These are phyloP conservation scores for Aspidapion aeneum DNA, from an alignment of 2,888 invertebrate genomes.

Conservation along the genomic window DNA sequence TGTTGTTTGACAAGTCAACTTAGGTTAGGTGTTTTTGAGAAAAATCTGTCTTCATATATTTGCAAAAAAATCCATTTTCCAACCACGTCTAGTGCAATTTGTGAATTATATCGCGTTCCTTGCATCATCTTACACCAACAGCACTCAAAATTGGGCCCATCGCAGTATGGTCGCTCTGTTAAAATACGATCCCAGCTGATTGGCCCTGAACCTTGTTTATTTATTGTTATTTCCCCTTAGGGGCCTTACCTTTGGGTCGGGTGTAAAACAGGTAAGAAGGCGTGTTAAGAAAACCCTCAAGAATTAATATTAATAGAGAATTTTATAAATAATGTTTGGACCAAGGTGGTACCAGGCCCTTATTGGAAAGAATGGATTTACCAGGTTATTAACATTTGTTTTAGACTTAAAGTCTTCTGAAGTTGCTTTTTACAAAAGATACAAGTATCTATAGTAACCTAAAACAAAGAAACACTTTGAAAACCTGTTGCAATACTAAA, in stretches of 20 bases:
- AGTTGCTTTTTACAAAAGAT: too few relatives aligned
- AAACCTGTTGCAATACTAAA: too few relatives aligned
- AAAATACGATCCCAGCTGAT: slow-evolving; percentile 40
- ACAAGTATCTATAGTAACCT: too few relatives aligned
- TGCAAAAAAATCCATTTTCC: slow-evolving; percentile 25
- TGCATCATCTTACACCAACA: slow-evolving; percentile 13
- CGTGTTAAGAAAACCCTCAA: neutral
- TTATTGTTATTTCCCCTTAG: slow-evolving; percentile 19
- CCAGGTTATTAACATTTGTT: too few relatives aligned
- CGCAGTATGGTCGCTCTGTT: slow-evolving; percentile 34
- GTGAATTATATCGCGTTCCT: slow-evolving; percentile 29
- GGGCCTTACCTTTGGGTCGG: slow-evolving; percentile 6
- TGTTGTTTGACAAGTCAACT: too few relatives aligned
- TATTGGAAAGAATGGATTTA: too few relatives aligned
- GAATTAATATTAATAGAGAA: neutral
- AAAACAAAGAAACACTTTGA: neutral
- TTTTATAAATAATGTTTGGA: too few relatives aligned
- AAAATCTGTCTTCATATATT: slow-evolving; percentile 29
- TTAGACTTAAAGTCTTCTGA: too few relatives aligned
- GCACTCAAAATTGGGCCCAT: slow-evolving; percentile 25
- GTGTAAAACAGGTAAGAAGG: slow-evolving; percentile 1
- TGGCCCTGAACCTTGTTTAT: slow-evolving; percentile 23
- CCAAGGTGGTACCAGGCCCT: too few relatives aligned
- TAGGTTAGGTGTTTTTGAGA: slow-evolving; percentile 40
- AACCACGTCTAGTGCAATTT: slow-evolving; percentile 18